phyloP scores from a whole-genome alignment of 2,888 invertebrate genomes.

The Drosophila neutralis region DNA sequence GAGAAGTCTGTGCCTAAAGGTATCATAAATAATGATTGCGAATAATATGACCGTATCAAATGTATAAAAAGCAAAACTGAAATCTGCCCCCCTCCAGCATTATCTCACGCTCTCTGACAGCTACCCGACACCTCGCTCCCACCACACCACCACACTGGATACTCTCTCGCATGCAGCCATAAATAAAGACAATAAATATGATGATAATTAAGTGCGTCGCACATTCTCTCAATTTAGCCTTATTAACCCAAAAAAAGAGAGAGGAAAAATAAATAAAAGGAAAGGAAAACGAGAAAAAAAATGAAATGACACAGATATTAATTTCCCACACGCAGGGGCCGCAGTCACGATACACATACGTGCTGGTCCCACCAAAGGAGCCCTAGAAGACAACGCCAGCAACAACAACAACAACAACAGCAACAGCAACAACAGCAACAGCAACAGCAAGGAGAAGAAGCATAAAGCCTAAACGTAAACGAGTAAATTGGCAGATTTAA shows the following conservation, averaged over 20 bases:
- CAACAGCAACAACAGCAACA: background rate
- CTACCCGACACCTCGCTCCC: background rate
- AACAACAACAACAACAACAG: background rate
- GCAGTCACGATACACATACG: slow-evolving; percentile 47
- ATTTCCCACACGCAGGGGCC: slow-evolving; percentile 66
- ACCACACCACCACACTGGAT: background rate
- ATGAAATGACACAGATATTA: slow-evolving; percentile 78
- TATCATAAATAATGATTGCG: slow-evolving; percentile 61
- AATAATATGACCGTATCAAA: slow-evolving; percentile 46
- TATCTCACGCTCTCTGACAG: slow-evolving; percentile 6
- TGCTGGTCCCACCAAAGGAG: slow-evolving; percentile 27
- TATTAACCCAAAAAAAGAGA: slow-evolving; percentile 76
- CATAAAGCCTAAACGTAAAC: slow-evolving; percentile 79
- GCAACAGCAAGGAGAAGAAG: background rate
- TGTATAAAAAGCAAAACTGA: slow-evolving; percentile 26
- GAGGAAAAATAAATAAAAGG: background rate
- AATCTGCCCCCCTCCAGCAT: slow-evolving; percentile 1
- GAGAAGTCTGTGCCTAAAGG: background rate
- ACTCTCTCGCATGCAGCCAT: slow-evolving; percentile 31
- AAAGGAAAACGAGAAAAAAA: slow-evolving; percentile 10
- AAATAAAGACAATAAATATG: slow-evolving; percentile 81
- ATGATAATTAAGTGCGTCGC: slow-evolving; percentile 80
- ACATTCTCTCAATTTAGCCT: slow-evolving; percentile 80
- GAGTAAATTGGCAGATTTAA: slow-evolving; percentile 81
- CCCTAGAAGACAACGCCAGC: slow-evolving; percentile 15